Percentiles rank a stretch among this genome's conserved stretches.
Conservation (phyloP, 92 coral and sea anemone genomes). For the Parazoanthus darwini region DNA sequence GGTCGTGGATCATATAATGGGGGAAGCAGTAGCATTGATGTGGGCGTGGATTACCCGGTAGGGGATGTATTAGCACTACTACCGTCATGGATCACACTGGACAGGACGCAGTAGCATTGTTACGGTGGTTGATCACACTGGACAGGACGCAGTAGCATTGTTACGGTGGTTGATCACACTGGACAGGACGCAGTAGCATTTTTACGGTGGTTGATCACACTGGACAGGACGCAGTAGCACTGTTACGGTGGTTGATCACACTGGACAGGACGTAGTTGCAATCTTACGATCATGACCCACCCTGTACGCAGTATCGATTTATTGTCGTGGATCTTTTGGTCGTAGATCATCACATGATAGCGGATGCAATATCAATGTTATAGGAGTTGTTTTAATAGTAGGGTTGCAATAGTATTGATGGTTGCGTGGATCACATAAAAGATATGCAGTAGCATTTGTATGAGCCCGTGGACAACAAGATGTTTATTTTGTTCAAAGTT, state of each 20-base stretch:
- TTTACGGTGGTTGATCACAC: neutral
- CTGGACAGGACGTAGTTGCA: neutral
- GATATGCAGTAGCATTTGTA: too few relatives aligned
- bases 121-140: conserved; percentile 86
- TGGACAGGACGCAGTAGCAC: neutral
- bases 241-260: neutral
- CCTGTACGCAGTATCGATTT: too few relatives aligned
- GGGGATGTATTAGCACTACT: neutral
- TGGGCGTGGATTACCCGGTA: neutral
- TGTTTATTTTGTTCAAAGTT: too few relatives aligned
- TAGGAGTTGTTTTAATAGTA: too few relatives aligned
- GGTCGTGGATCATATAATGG: neutral
- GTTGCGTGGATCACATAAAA: too few relatives aligned
- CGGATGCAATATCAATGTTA: too few relatives aligned
- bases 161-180: neutral
- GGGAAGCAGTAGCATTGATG: neutral
- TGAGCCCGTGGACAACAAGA: too few relatives aligned
- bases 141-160: conserved; percentile 18
- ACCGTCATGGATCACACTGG: conserved; percentile 46
- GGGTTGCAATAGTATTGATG: too few relatives aligned
- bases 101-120: conserved; percentile 83
- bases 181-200: neutral
- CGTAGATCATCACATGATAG: too few relatives aligned
- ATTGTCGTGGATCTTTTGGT: too few relatives aligned
- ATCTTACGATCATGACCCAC: too few relatives aligned